Evolutionary conservation across 2,888 invertebrate species (phyloP).

Genomic region (Cerastis leucographa): DNA sequence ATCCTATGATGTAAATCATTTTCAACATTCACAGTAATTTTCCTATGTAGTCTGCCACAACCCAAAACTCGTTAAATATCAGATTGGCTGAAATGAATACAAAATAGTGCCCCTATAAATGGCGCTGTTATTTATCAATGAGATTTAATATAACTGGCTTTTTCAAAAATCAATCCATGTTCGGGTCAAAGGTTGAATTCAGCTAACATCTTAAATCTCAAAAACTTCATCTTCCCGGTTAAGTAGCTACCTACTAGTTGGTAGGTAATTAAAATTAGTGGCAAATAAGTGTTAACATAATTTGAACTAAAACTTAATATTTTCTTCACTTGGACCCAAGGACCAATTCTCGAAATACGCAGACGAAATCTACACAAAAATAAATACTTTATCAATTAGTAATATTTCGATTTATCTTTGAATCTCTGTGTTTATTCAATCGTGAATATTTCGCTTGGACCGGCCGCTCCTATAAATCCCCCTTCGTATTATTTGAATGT

Average conservation of each 20-base stretch:
- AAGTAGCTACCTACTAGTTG: too few species aligned
- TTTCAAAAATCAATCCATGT: constrained; percentile 53
- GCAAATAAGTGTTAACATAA: background rate
- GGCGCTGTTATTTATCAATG: constrained; percentile 62
- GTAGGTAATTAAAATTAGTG: too few species aligned
- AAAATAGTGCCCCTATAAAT: constrained; percentile 64
- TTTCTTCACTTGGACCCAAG: constrained; percentile 9
- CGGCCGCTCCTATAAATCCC: constrained; percentile 81
- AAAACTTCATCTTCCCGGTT: background rate
- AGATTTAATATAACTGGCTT: constrained; percentile 64
- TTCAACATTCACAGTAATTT: constrained; percentile 10
- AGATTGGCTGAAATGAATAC: constrained; percentile 61
- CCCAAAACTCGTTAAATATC: constrained; percentile 55
- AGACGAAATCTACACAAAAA: constrained; percentile 49
- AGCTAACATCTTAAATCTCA: background rate
- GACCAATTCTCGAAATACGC: constrained; percentile 16
- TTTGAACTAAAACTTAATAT: background rate
- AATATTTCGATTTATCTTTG: constrained; percentile 71
- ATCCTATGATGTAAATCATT: background rate
- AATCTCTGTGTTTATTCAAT: constrained; percentile 75
- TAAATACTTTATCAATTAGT: constrained; percentile 68
- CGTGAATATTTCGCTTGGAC: constrained; percentile 80
- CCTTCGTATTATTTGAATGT: constrained; percentile 84
- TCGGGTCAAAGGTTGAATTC: background rate
- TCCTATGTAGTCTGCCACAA: constrained; percentile 6